Percentiles rank a stretch among this genome's conserved stretches.
phyloP scores from a whole-genome alignment of 2,888 invertebrate genomes.

The Chironomus tentans region DNA sequence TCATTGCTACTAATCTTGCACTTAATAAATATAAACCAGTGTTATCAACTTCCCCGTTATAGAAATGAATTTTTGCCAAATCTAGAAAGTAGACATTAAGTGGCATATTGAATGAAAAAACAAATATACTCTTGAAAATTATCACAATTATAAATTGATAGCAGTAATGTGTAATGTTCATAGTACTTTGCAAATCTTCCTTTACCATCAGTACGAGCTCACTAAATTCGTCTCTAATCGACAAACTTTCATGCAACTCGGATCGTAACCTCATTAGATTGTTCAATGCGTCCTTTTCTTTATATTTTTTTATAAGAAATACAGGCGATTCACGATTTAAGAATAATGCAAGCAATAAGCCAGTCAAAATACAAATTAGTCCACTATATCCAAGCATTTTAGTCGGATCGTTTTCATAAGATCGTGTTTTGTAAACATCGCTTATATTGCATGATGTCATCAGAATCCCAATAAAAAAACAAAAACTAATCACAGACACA shows the following conservation, averaged over 20 bases:
- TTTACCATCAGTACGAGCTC: conserved; percentile 26
- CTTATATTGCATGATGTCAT: not conserved
- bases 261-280: conserved; percentile 22
- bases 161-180: conserved; percentile 8
- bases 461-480: conserved; percentile 7
- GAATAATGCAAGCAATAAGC: conserved; percentile 10
- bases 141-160: conserved; percentile 18
- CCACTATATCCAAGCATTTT: conserved; percentile 22
- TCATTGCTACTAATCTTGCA: not conserved
- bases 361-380: conserved; percentile 15
- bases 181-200: conserved; percentile 16
- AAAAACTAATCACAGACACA: conserved; percentile 15
- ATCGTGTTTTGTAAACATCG: not conserved
- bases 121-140: conserved; percentile 1
- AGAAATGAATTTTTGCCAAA: not conserved
- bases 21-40: not conserved
- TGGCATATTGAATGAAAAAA: conserved; percentile 25
- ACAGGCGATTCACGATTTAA: conserved; percentile 27
- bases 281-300: conserved; percentile 26
- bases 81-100: conserved; percentile 22
- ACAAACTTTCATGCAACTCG: conserved; percentile 24
- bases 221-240: conserved; percentile 24
- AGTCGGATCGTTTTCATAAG: conserved; percentile 16
- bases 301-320: conserved; percentile 4
- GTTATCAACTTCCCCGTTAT: not conserved